Conservation (phyloP, 2,888 invertebrate genomes). For the Ectemnius lituratus region DNA sequence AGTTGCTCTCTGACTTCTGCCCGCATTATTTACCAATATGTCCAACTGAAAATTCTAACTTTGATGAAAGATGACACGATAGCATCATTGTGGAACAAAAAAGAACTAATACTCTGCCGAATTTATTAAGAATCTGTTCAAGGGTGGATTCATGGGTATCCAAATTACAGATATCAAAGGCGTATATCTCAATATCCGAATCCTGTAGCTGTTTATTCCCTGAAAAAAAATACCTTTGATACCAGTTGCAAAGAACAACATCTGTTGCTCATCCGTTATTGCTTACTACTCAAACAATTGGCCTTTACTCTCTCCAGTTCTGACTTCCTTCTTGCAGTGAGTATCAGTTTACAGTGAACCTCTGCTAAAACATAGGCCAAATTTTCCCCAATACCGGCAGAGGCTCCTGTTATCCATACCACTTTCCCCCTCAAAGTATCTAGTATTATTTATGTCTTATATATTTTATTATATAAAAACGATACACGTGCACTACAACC, state of each 20-base stretch:
- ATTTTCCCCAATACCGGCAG: constrained; percentile 89
- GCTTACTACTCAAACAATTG: constrained; percentile 80
- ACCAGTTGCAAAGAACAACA: not conserved
- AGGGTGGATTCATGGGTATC: constrained; percentile 82
- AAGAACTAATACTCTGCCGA: constrained; percentile 79
- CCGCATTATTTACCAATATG: constrained; percentile 90
- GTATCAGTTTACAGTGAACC: constrained; percentile 83
- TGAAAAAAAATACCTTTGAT: constrained; percentile 11
- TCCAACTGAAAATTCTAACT: constrained; percentile 80
- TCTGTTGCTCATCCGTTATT: not conserved
- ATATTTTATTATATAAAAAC: not conserved
- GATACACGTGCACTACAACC: too few species aligned
- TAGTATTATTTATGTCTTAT: constrained; percentile 57
- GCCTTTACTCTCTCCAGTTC: constrained; percentile 84
- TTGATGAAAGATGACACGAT: too few species aligned
- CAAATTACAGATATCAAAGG: constrained; percentile 83
- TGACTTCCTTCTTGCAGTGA: constrained; percentile 83
- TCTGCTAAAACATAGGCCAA: constrained; percentile 85
- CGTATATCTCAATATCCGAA: constrained; percentile 84
- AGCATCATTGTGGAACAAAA: not conserved
- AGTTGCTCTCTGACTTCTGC: constrained; percentile 84
- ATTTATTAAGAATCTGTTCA: constrained; percentile 82
- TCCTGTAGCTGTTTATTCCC: constrained; percentile 74
- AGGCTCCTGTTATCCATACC: constrained; percentile 91
- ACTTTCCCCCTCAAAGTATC: constrained; percentile 83